Conservation (phyloP, 1,140 invertebrate genomes). For the Dendroctonus valens region DNA sequence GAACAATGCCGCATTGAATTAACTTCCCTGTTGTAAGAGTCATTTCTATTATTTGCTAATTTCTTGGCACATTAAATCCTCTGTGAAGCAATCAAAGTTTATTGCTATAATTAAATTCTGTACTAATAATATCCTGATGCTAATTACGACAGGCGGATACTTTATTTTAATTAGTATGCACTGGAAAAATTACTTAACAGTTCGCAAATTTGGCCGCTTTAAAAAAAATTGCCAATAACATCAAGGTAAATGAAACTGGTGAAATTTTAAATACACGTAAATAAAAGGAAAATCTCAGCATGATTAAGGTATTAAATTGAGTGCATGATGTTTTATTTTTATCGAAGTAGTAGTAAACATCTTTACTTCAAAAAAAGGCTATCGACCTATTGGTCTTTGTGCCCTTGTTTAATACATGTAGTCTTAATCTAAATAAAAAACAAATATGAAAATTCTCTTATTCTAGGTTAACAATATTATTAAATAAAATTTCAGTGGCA, state of each 20-base stretch:
- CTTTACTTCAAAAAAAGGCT: too few relatives aligned
- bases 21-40: too few relatives aligned
- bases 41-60: neutral
- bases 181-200: neutral
- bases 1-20: too few relatives aligned
- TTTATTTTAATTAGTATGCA: neutral
- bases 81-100: neutral
- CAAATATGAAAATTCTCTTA: too few relatives aligned
- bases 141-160: neutral
- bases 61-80: neutral
- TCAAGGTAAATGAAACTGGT: neutral
- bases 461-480: too few relatives aligned
- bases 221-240: neutral
- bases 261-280: neutral
- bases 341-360: too few relatives aligned
- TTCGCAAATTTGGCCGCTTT: neutral
- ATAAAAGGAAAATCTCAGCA: neutral
- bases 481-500: too few relatives aligned
- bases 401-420: too few relatives aligned
- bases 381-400: too few relatives aligned
- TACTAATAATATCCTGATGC: neutral
- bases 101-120: constrained; percentile 2
- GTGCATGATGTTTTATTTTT: too few relatives aligned
- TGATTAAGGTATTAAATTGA: too few relatives aligned
- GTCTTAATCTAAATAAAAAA: too few relatives aligned